These are phyloP conservation scores for Halcyon senegalensis DNA, from an alignment of 2,113 vertebrate species.

Conservation along the genomic window DNA sequence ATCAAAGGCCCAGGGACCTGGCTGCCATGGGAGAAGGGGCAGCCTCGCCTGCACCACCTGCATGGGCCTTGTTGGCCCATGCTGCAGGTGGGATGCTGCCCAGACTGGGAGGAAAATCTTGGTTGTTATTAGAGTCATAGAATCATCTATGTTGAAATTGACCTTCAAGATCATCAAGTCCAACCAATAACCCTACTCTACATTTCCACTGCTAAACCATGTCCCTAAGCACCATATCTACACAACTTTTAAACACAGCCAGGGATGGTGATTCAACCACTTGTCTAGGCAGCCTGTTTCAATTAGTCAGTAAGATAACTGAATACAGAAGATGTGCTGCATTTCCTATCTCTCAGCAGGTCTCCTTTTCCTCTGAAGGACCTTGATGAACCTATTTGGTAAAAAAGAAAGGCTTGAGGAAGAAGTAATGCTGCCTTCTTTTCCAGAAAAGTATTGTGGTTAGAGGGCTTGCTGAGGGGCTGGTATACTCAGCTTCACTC, in stretches of 20 bases:
- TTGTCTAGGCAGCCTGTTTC: too few species aligned
- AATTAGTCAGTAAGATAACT: not conserved
- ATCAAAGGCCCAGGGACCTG: not conserved
- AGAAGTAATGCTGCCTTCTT: not conserved
- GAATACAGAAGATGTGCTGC: not conserved
- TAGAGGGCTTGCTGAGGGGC: not conserved
- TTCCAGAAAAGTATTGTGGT: not conserved
- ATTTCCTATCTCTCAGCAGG: not conserved
- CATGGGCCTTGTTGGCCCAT: accelerated
- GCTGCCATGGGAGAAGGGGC: not conserved
- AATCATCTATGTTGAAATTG: too few species aligned
- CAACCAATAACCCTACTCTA: too few species aligned
- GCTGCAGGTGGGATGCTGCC: not conserved
- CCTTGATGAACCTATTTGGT: not conserved
- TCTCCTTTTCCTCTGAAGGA: not conserved
- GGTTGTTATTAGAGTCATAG: not conserved
- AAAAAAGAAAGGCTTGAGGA: not conserved
- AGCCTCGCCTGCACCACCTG: not conserved
- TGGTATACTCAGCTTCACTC: not conserved
- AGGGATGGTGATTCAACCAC: too few species aligned
- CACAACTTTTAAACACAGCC: too few species aligned
- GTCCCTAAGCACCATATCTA: too few species aligned
- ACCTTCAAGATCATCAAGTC: too few species aligned
- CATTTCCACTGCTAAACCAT: too few species aligned
- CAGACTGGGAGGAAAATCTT: not conserved